A percentile compares a stretch with the other conserved stretches of the same genome.
Conservation (phyloP, 2,888 invertebrate genomes). For the Odontomyia ornata region DNA sequence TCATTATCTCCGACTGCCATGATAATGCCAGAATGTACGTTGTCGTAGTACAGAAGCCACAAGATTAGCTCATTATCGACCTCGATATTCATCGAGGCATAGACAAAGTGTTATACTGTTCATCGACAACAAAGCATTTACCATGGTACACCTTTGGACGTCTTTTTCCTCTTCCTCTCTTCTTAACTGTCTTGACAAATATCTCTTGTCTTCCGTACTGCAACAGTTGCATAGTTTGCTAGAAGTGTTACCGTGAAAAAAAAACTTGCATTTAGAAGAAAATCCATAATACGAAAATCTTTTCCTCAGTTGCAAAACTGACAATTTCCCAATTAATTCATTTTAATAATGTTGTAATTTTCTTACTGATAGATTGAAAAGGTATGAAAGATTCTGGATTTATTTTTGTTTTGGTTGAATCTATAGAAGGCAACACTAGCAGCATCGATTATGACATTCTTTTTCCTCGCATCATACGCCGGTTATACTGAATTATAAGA, state of each 20-base stretch:
- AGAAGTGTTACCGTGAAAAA: neutral
- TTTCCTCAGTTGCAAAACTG: too few relatives aligned
- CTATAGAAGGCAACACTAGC: too few relatives aligned
- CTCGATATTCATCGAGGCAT: slow-evolving; percentile 39
- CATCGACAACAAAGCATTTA: slow-evolving; percentile 11
- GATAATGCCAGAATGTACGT: neutral
- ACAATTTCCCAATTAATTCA: too few relatives aligned
- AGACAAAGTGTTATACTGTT: slow-evolving; percentile 9
- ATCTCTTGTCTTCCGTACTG: slow-evolving; percentile 5
- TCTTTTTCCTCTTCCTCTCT: too few relatives aligned
- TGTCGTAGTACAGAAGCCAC: slow-evolving; percentile 33
- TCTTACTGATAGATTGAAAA: too few relatives aligned
- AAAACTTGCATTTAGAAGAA: too few relatives aligned
- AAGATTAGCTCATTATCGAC: slow-evolving; percentile 42
- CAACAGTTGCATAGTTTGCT: neutral
- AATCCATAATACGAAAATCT: too few relatives aligned
- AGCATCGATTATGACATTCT: slow-evolving; percentile 14
- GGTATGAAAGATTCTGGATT: too few relatives aligned
- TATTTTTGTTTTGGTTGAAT: too few relatives aligned
- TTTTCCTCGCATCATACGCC: neutral
- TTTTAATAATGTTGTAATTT: too few relatives aligned
- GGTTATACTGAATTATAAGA: neutral
- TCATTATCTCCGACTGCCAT: neutral
- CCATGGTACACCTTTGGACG: slow-evolving; percentile 8
- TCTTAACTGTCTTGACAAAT: slow-evolving; percentile 12